A percentile compares a stretch with the other conserved stretches of the same genome.
Conservation (phyloP, 2,113 vertebrate species). For the Lampris megalopsis region DNA sequence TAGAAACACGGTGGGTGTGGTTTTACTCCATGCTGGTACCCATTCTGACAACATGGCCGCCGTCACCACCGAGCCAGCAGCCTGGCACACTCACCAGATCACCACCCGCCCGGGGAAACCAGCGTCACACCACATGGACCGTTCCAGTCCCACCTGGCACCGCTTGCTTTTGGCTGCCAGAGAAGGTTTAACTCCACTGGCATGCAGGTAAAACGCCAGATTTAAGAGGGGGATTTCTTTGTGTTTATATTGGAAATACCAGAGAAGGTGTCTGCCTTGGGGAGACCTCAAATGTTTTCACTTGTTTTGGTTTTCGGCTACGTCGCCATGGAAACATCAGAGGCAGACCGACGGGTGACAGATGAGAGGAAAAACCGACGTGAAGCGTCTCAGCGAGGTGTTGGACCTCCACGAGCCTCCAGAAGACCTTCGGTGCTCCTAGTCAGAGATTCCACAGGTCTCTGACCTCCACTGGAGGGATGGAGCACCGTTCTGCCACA, state of each 20-base stretch:
- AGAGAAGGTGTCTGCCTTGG: no score
- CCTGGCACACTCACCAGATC: conserved; percentile 4
- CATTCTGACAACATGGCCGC: neutral
- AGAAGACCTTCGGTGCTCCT: no score
- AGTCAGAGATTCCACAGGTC: no score
- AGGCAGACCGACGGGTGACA: neutral
- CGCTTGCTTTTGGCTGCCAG: conserved; percentile 39
- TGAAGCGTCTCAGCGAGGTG: no score
- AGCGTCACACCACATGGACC: conserved; percentile 29
- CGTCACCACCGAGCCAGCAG: conserved; percentile 24
- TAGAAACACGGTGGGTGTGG: neutral
- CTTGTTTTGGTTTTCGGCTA: no score
- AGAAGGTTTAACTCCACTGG: conserved; percentile 32
- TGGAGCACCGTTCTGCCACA: no score
- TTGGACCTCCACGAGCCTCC: no score
- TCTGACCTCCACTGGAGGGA: no score
- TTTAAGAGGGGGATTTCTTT: conserved; percentile 5
- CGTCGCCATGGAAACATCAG: conserved; percentile 10
- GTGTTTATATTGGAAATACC: neutral
- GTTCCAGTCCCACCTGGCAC: conserved; percentile 13
- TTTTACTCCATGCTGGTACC: conserved; percentile 9
- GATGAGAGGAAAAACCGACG: no score
- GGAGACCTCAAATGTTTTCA: no score
- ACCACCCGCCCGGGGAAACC: conserved; percentile 4
- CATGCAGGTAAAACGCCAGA: conserved; percentile 10